These are phyloP conservation scores for Lysandra bellargus DNA, from an alignment of 2,888 invertebrate genomes.

Conservation along the genomic window DNA sequence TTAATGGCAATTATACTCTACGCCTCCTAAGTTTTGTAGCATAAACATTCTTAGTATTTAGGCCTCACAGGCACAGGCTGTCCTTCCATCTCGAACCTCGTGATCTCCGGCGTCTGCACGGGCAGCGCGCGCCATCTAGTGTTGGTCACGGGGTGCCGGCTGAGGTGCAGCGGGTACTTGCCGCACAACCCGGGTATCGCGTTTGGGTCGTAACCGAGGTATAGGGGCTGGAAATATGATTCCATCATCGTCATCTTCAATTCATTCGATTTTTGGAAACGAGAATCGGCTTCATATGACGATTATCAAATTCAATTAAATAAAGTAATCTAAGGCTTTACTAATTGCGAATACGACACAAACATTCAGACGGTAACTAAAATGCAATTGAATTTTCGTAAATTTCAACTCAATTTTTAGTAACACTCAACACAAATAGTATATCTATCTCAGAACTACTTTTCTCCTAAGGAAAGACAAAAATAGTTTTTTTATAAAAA, in stretches of 20 bases:
- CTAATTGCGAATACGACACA: no score
- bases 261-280: not conserved
- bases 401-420: no score
- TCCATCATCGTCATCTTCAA: not conserved
- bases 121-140: conserved; percentile 71
- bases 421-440: no score
- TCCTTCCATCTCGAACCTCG: conserved; percentile 71
- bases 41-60: not conserved
- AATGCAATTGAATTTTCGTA: no score
- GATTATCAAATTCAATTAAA: no score
- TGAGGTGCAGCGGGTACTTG: conserved; percentile 65
- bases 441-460: no score
- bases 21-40: no score
- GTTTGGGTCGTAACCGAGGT: conserved; percentile 69
- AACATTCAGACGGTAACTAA: no score
- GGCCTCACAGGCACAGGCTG: conserved; percentile 52
- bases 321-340: no score
- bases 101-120: conserved; percentile 55
- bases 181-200: conserved; percentile 67
- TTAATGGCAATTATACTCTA: no score
- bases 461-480: no score
- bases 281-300: not conserved
- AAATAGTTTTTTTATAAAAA: not conserved
- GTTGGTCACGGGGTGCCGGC: conserved; percentile 67
- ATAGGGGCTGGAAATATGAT: conserved; percentile 62